These are phyloP conservation scores for Drosophila maculinotata DNA, from an alignment of 2,888 invertebrate species.

Conservation along the genomic window DNA sequence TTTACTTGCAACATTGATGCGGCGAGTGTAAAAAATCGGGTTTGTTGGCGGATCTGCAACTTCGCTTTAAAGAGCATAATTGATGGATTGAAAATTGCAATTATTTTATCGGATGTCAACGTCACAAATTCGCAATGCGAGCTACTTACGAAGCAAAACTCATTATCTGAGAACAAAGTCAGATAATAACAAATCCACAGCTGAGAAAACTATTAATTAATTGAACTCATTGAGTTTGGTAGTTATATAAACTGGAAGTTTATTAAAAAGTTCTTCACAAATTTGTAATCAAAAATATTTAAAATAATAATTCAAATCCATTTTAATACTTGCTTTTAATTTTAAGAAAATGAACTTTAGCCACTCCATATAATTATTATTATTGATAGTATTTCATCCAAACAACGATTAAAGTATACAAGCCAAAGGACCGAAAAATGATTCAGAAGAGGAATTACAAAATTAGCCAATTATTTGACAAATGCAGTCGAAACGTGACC, in stretches of 20 bases:
- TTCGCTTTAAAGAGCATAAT: slow-evolving; percentile 1
- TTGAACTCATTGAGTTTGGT: no score
- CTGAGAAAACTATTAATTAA: neutral
- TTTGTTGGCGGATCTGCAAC: slow-evolving; percentile 7
- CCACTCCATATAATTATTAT: no score
- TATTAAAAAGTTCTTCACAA: no score
- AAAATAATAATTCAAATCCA: no score
- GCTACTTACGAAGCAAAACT: neutral
- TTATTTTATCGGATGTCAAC: neutral
- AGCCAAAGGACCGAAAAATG: no score
- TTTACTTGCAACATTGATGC: slow-evolving; percentile 11
- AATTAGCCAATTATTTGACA: neutral
- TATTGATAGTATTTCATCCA: no score
- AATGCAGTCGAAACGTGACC: neutral
- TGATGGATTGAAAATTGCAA: slow-evolving; percentile 10
- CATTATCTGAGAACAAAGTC: neutral
- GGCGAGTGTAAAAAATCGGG: slow-evolving; percentile 17
- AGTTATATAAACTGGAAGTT: no score
- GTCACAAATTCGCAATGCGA: neutral
- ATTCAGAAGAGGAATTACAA: neutral
- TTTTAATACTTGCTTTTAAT: no score
- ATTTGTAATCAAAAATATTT: no score
- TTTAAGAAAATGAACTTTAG: no score
- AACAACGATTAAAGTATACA: no score
- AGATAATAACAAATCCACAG: neutral